phyloP scores from a whole-genome alignment of 2,797 vertebrate species.

The Pangasius larnaudii region DNA sequence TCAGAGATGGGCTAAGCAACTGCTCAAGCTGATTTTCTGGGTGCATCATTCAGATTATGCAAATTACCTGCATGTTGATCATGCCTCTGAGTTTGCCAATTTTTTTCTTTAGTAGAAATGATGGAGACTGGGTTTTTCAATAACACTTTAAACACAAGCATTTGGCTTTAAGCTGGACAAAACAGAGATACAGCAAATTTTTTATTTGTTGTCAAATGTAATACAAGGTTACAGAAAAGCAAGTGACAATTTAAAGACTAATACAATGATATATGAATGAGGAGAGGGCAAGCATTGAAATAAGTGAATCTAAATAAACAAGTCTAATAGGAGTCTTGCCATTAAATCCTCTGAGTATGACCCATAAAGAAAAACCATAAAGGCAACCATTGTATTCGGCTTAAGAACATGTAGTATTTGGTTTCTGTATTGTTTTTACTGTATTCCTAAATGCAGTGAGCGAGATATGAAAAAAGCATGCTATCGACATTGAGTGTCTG shows the following conservation, averaged over 20 bases:
- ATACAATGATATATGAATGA: background rate
- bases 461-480: background rate
- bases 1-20: background rate
- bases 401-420: background rate
- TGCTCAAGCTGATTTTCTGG: constrained; percentile 14
- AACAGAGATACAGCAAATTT: background rate
- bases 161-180: background rate
- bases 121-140: background rate
- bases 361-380: background rate
- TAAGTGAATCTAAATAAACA: background rate
- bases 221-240: background rate
- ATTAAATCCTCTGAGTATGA: background rate
- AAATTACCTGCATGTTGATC: constrained; percentile 24
- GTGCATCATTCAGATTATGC: constrained; percentile 17
- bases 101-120: background rate
- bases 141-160: constrained; percentile 15
- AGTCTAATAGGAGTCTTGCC: background rate
- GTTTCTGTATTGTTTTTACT: background rate
- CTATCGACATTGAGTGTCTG: background rate
- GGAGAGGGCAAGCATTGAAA: background rate
- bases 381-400: background rate
- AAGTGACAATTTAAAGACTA: background rate
- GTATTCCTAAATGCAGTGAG: background rate
- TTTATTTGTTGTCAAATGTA: background rate
- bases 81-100: constrained; percentile 14